phyloP scores from a whole-genome alignment of 2,797 vertebrate species.

The Setipinna tenuifilis region DNA sequence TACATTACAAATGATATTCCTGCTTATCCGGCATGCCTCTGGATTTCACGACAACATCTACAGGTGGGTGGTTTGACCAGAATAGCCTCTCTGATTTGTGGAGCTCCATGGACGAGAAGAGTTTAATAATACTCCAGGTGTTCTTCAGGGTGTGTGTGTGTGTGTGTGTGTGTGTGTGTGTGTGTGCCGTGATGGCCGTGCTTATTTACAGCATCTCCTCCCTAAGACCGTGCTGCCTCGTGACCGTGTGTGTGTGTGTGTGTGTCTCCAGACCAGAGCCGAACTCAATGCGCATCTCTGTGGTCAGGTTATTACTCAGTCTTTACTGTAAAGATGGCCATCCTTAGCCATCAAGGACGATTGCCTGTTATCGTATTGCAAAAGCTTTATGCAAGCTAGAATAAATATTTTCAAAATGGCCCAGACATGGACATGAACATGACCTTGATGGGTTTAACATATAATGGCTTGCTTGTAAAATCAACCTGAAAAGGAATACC shows the following conservation, averaged over 20 bases:
- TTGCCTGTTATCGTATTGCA: not conserved
- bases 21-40: too few species aligned
- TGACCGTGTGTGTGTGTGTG: too few species aligned
- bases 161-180: too few species aligned
- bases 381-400: too few species aligned
- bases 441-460: not conserved
- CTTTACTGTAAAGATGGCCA: not conserved
- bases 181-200: too few species aligned
- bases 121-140: not conserved
- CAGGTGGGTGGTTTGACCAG: not conserved
- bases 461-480: not conserved
- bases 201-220: not conserved
- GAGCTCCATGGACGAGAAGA: not conserved
- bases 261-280: too few species aligned
- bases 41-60: too few species aligned
- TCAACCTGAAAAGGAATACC: not conserved
- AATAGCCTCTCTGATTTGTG: not conserved
- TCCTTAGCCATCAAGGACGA: not conserved
- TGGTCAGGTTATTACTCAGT: not conserved
- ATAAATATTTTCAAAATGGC: too few species aligned
- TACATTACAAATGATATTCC: too few species aligned
- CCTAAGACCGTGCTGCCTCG: not conserved
- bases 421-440: not conserved
- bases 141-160: not conserved
- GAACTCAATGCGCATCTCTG: not conserved